phyloP scores from a whole-genome alignment of 2,113 vertebrate genomes.

The Notechis scutatus region DNA sequence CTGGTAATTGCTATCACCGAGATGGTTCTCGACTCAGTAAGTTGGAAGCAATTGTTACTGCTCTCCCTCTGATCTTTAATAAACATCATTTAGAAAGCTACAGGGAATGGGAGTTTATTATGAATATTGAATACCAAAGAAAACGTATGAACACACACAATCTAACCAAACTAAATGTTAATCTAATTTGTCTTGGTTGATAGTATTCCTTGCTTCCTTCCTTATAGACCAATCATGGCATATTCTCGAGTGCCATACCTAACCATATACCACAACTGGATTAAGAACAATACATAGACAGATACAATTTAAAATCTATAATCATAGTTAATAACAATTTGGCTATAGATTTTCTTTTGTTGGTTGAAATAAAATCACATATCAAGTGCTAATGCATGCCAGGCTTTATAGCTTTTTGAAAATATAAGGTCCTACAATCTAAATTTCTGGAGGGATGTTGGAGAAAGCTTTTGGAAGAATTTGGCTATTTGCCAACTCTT shows the following conservation, averaged over 20 bases:
- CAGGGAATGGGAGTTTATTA: not conserved
- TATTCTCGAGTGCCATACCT: not conserved
- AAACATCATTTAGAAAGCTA: not conserved
- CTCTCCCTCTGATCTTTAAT: not conserved
- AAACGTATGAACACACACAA: not conserved
- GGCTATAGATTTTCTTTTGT: not conserved
- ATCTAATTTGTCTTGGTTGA: not conserved
- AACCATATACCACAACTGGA: not conserved
- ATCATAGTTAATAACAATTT: not conserved
- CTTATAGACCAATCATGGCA: not conserved
- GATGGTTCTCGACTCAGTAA: slow-evolving; percentile 83
- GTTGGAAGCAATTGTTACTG: slow-evolving; percentile 32
- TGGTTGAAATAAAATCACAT: not conserved
- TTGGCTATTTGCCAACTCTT: not conserved
- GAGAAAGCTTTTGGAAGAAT: not conserved
- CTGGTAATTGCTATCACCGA: slow-evolving; percentile 81
- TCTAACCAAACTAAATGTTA: not conserved
- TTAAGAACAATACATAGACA: not conserved
- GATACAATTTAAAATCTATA: not conserved
- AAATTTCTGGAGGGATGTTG: not conserved
- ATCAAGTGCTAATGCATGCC: not conserved
- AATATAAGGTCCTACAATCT: not conserved
- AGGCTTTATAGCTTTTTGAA: not conserved
- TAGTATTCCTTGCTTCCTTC: not conserved
- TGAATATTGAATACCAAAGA: not conserved